These are phyloP conservation scores for Condylura cristata DNA, from an alignment of 2,113 vertebrate species.

Conservation along the genomic window DNA sequence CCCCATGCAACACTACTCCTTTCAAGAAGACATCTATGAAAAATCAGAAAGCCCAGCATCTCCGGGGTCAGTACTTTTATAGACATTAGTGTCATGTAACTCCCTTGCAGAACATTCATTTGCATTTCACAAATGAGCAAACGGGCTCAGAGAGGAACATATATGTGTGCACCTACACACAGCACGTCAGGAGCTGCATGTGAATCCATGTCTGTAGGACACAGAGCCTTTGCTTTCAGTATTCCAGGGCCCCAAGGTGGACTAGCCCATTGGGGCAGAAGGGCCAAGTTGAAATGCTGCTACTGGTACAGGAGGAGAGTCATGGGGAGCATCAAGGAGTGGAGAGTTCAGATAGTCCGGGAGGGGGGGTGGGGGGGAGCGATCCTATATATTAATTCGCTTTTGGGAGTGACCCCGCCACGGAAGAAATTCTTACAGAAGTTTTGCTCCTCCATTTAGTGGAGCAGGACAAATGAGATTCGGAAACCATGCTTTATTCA, in stretches of 20 bases:
- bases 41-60: no score
- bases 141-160: background rate
- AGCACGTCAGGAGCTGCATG: background rate
- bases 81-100: background rate
- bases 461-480: background rate
- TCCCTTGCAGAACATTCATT: background rate
- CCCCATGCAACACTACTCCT: no score
- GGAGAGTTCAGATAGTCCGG: background rate
- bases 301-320: background rate
- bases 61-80: background rate
- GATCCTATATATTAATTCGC: background rate
- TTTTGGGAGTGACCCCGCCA: background rate
- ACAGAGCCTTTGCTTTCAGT: background rate
- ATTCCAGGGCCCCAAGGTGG: background rate
- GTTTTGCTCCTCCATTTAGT: background rate
- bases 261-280: background rate
- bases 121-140: background rate
- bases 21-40: no score
- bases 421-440: background rate
- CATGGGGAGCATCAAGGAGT: rapidly evolving
- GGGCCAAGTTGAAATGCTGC: background rate
- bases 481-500: background rate
- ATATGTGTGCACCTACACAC: background rate
- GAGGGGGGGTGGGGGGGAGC: no score
- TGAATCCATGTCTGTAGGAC: background rate